Percentiles rank a stretch among this genome's conserved stretches.
Evolutionary conservation across 2,888 invertebrate genomes (phyloP).

Genomic region (Gymnoscelis rufifasciata): DNA sequence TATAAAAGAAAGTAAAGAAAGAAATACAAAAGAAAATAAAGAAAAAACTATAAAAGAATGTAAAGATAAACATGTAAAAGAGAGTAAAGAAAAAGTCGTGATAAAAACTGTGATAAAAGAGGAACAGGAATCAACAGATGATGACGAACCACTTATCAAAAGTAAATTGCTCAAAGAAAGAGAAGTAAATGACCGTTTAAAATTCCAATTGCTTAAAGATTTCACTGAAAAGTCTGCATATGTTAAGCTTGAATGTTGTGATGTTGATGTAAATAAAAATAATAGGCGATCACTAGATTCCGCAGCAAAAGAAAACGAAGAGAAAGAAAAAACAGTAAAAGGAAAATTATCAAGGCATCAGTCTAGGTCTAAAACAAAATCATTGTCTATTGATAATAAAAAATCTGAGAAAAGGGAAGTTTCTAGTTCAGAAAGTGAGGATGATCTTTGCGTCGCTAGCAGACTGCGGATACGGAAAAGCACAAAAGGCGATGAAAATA

Average conservation of each 20-base stretch:
- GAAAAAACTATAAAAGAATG: slow-evolving; percentile 35
- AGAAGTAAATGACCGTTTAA: slow-evolving; percentile 55
- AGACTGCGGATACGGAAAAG: slow-evolving; percentile 70
- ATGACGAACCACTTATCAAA: slow-evolving; percentile 66
- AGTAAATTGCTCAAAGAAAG: slow-evolving; percentile 67
- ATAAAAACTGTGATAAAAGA: slow-evolving; percentile 53
- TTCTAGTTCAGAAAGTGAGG: slow-evolving; percentile 65
- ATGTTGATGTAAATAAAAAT: slow-evolving; percentile 65
- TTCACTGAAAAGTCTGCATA: slow-evolving; percentile 71
- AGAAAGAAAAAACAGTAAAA: slow-evolving; percentile 43
- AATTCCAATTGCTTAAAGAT: slow-evolving; percentile 65
- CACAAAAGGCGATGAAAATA: slow-evolving; percentile 66
- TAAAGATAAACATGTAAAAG: slow-evolving; percentile 46
- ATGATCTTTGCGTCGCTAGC: slow-evolving; percentile 61
- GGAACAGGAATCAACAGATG: slow-evolving; percentile 65
- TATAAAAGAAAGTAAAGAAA: too few species aligned
- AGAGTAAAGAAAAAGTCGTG: slow-evolving; percentile 29
- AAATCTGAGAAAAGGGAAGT: slow-evolving; percentile 57
- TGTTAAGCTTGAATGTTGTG: slow-evolving; percentile 71
- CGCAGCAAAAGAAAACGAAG: slow-evolving; percentile 51
- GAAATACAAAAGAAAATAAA: slow-evolving; percentile 39
- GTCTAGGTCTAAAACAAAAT: slow-evolving; percentile 53
- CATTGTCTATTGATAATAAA: slow-evolving; percentile 47
- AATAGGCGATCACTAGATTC: slow-evolving; percentile 60
- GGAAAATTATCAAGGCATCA: slow-evolving; percentile 47